These are phyloP conservation scores for Hapalemur alaotrensis DNA, from an alignment of 2,797 vertebrate genomes.

Conservation along the genomic window DNA sequence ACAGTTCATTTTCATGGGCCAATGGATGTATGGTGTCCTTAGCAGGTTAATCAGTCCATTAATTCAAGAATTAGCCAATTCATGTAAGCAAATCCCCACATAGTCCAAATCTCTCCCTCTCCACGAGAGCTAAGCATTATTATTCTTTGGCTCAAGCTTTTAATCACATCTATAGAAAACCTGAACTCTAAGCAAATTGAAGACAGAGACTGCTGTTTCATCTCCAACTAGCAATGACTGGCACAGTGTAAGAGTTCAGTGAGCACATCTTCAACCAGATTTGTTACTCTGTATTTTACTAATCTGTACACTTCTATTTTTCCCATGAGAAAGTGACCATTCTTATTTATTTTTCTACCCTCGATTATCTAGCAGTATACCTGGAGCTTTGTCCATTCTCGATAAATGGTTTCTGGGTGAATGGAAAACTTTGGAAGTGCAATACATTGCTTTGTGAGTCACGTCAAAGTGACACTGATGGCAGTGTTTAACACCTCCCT, in stretches of 20 bases:
- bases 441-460: neutral
- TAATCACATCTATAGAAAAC: neutral
- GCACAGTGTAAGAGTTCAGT: neutral
- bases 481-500: neutral
- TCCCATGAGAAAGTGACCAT: neutral
- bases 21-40: neutral
- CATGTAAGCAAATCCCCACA: neutral
- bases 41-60: neutral
- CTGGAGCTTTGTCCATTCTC: neutral
- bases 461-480: neutral
- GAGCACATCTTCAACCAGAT: neutral
- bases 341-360: neutral
- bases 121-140: neutral
- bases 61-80: slow-evolving; percentile 7
- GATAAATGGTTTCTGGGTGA: neutral
- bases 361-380: neutral
- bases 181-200: neutral
- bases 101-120: neutral
- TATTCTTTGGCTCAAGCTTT: neutral
- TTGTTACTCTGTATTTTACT: neutral
- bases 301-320: neutral
- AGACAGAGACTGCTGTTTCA: neutral
- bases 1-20: neutral
- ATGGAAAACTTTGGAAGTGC: neutral
- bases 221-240: neutral